Evolutionary conservation across 2,888 invertebrate genomes (phyloP), one percentile per base, ranked within the genome.

Genomic region (Eupithecia tripunctaria): DNA sequence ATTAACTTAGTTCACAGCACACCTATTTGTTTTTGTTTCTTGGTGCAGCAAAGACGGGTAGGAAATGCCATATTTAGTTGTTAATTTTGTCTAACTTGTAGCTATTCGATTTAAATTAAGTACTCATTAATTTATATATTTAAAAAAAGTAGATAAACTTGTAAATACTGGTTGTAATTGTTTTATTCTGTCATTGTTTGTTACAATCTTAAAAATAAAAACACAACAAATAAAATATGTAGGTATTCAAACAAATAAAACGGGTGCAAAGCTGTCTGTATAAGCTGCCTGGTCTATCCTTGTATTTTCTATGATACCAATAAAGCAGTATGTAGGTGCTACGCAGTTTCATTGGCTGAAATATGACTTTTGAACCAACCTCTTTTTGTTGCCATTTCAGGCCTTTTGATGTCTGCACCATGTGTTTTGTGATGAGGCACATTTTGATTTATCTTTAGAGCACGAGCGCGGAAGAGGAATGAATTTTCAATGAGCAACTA

Each of bases 371-470:
- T 25, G 56, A 25, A 25, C 56, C 12, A 78, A 75, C 70, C 74
- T 78, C 78, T 72, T 81, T 83, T 77, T 80, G 75, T 78, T 77
- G 67, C 78, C 76, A 69, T 79, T 80, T 81, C 78, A 77, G 78
- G 76, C 75, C 78, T 79, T 82, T 84, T 81, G 77, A 79, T 80
- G 76, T 81, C 80, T 79, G 76, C 78, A 72, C 70, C 43, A 71
- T 74, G 63, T 73, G 77, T 79, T 80, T 79, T 78, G 27, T 43
- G 59, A 41, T 27, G 59, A 67, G 64, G 51, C 68, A 64, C 60
- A 67, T 68, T 73, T 51, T 67, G 74, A 68, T 71, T 71, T 71
- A 74, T 47, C 60, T 74, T 65, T 68, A 38, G 43, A 66, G 65
- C 32, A 14, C 36, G 64, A 71, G 36, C 36, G 65, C 38, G 29